A percentile compares a stretch with the other conserved stretches of the same genome.
These are phyloP conservation scores for Podiceps cristatus DNA, from an alignment of 2,113 vertebrate species.

Conservation along the genomic window DNA sequence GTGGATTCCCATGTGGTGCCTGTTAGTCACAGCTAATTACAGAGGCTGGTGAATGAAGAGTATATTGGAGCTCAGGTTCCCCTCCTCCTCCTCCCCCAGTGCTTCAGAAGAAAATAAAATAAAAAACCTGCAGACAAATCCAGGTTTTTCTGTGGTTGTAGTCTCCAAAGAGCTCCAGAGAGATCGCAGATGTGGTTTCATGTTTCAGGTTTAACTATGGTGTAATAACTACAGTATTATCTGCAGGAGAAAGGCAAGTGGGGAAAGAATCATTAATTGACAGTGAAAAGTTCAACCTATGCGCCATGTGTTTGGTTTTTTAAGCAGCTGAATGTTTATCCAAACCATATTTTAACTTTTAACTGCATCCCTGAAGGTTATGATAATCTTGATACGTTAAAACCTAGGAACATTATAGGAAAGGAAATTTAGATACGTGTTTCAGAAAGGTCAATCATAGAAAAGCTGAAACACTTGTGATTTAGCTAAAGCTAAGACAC, in stretches of 20 bases:
- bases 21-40: conserved; percentile 79
- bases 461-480: background rate
- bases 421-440: background rate
- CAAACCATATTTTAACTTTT: background rate
- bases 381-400: background rate
- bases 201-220: conserved; percentile 67
- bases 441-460: background rate
- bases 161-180: conserved; percentile 58
- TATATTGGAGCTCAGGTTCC: conserved; percentile 46
- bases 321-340: background rate
- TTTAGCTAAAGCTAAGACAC: background rate
- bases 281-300: conserved; percentile 18
- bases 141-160: conserved; percentile 1
- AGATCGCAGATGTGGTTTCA: conserved; percentile 68
- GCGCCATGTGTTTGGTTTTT: background rate
- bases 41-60: conserved; percentile 45
- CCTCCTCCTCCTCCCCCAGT: background rate
- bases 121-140: conserved; percentile 63
- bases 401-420: background rate
- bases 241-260: conserved; percentile 43
- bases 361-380: background rate
- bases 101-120: conserved; percentile 60
- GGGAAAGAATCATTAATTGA: conserved; percentile 59
- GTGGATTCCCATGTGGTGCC: conserved; percentile 70
- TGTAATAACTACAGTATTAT: conserved; percentile 52